Evolutionary conservation across 2,113 vertebrate genomes (phyloP).

Genomic region (Castor canadensis): DNA sequence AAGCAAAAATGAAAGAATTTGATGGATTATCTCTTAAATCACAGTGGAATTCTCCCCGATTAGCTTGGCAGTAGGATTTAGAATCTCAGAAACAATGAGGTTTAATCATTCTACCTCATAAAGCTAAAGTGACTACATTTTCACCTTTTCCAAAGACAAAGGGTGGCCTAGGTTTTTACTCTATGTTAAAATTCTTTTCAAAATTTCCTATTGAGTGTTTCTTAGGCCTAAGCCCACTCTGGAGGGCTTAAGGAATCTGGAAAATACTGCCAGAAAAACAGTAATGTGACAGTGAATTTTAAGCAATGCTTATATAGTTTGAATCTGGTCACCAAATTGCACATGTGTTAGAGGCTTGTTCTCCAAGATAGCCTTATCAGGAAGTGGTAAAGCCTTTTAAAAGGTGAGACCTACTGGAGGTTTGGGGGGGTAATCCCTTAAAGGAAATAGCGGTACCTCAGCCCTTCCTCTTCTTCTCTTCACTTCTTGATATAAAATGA

Average conservation of each 20-base stretch:
- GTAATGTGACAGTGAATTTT: background rate
- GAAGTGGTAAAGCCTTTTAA: background rate
- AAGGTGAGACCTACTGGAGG: background rate
- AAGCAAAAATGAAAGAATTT: slow-evolving; percentile 37
- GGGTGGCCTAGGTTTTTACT: background rate
- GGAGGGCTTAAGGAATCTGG: background rate
- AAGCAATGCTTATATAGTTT: background rate
- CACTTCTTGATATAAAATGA: background rate
- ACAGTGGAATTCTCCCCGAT: slow-evolving; percentile 39
- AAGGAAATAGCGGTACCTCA: no score
- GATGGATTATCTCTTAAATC: slow-evolving; percentile 51
- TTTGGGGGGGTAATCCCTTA: no score
- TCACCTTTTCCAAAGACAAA: slow-evolving; percentile 14
- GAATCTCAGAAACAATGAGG: background rate
- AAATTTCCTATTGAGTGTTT: background rate
- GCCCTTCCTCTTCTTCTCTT: no score
- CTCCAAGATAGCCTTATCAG: background rate
- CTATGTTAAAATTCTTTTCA: background rate
- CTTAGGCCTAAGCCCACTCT: background rate
- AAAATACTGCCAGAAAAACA: background rate
- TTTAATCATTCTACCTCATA: slow-evolving; percentile 21
- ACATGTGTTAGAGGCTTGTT: background rate
- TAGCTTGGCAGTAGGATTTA: background rate
- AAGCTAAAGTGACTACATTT: background rate
- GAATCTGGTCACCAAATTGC: background rate